Evolutionary conservation across 1,140 invertebrate genomes (phyloP), one percentile per base, ranked within the genome.

Genomic region (Ylistrum balloti): DNA sequence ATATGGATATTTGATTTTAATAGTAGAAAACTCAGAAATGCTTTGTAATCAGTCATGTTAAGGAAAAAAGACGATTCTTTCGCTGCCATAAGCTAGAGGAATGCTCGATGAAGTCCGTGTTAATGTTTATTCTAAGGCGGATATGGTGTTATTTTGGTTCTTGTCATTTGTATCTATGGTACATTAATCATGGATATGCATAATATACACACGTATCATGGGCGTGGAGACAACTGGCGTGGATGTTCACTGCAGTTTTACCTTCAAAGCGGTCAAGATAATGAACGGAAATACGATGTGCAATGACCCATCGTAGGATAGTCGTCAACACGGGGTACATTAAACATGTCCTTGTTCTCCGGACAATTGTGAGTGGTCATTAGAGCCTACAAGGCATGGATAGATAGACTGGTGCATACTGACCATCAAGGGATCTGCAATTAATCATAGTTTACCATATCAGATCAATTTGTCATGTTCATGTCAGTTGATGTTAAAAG

Each of bases 161-260:
- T 7, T 74, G 56, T 74, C 56, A 74, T n/a, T n/a, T 28, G 17
- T 74, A 74, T 17, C 56, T 74, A 74, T 74, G 56, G 56, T 74
- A 74, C 56, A 74, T 74, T 74, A 74, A 74, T 74, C 56, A 74
- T 74, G n/a, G 56, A 74, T 28, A 74, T 74, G 56, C 56, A 74
- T 74, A 74, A 28, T 74, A 74, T 7, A 74, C 11, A 74, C 56
- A 74, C n/a, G 1, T 74, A 74, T 74, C 56, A 74, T 1, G n/a
- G 56, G 56, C 56, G 56, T 74, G 56, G 56, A 74, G 56, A 74
- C 56, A n/a, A 74, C n/a, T 74, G 56, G 56, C 56, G 56, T 74
- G 56, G 56, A 74, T 74, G 56, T 74, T 74, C 56, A 74, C 28
- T 74, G 56, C 56, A 74, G 9, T 74, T 74, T 74, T 5, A n/a